These are phyloP conservation scores for Clivina fossor DNA, from an alignment of 2,888 invertebrate genomes.

Conservation along the genomic window DNA sequence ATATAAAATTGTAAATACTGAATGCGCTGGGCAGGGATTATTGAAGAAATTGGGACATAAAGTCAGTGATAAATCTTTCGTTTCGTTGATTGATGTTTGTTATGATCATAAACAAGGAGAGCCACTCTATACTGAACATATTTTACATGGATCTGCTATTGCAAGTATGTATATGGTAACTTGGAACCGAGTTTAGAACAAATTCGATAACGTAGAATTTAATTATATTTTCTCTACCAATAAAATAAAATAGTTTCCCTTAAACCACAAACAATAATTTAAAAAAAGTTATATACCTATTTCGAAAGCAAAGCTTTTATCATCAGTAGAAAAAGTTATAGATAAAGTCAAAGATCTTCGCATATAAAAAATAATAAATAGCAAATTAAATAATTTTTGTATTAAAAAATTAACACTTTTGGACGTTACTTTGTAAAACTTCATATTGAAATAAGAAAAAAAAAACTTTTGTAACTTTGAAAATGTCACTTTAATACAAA, in stretches of 20 bases:
- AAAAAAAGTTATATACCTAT: too few relatives aligned
- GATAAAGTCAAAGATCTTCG: background rate
- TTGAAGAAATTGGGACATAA: constrained; percentile 18
- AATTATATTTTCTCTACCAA: background rate
- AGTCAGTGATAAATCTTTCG: constrained; percentile 11
- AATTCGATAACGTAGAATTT: background rate
- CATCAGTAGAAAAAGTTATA: background rate
- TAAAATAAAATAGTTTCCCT: background rate
- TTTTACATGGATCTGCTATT: constrained; percentile 49
- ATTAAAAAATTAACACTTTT: too few relatives aligned
- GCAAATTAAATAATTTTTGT: too few relatives aligned
- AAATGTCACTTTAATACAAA: too few relatives aligned
- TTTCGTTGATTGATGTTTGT: constrained; percentile 12
- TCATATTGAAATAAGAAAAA: too few relatives aligned
- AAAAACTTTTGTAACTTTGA: too few relatives aligned
- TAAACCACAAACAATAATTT: too few relatives aligned
- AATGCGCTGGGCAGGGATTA: constrained; percentile 14
- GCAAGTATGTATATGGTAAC: constrained; percentile 46
- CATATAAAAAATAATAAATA: too few relatives aligned
- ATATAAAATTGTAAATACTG: background rate
- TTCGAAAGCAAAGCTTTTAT: too few relatives aligned
- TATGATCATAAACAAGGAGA: constrained; percentile 40
- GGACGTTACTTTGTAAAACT: too few relatives aligned
- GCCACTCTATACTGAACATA: constrained; percentile 50
- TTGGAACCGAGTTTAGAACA: background rate